A percentile compares a stretch with the other conserved stretches of the same genome.
These are phyloP conservation scores for Upupa epops DNA, from an alignment of 2,113 vertebrate species.

Conservation along the genomic window DNA sequence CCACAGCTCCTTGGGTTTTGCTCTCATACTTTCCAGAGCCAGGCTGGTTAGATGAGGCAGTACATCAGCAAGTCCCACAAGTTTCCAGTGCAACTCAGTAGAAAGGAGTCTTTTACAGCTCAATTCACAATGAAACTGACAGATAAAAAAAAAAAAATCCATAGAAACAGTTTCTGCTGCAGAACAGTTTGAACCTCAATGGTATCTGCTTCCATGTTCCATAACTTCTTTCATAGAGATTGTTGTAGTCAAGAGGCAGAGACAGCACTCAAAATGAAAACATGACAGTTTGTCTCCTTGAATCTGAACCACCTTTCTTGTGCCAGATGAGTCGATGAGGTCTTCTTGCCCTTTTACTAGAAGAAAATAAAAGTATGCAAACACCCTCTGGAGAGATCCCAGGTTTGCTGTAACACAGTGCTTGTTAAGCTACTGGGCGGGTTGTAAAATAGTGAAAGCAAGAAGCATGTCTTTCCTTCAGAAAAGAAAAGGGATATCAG, in stretches of 20 bases:
- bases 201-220: background rate
- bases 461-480: background rate
- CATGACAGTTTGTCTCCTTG: background rate
- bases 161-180: background rate
- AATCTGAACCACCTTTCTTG: background rate
- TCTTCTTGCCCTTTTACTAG: background rate
- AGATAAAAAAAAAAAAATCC: background rate
- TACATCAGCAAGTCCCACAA: constrained; percentile 8
- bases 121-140: background rate
- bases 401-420: background rate
- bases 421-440: background rate
- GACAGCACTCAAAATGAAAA: background rate
- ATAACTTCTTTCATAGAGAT: background rate
- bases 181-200: background rate
- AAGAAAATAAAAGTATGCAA: background rate
- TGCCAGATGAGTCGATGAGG: background rate
- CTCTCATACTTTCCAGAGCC: constrained; percentile 26
- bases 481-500: background rate
- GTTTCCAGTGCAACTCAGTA: background rate
- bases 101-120: constrained; percentile 4
- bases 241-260: rapidly evolving
- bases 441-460: background rate
- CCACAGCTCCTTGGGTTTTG: constrained; percentile 12
- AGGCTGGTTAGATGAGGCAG: constrained; percentile 20
- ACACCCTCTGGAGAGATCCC: background rate